phyloP scores from a whole-genome alignment of 2,113 vertebrate species.

The Scomber japonicus region DNA sequence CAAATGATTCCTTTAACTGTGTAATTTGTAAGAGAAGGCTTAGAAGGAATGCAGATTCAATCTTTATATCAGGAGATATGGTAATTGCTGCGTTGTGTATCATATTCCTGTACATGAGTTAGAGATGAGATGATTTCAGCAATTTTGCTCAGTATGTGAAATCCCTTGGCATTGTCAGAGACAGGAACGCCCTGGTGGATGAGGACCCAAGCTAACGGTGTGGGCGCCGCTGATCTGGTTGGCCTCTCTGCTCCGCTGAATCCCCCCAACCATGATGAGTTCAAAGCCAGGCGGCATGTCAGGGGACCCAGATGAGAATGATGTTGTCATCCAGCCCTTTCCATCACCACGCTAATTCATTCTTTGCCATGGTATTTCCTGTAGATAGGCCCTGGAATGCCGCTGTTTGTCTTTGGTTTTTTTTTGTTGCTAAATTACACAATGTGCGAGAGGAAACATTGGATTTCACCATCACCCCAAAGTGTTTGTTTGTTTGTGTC shows the following conservation, averaged over 20 bases:
- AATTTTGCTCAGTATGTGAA: slow-evolving; percentile 42
- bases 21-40: slow-evolving; percentile 13
- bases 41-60: not conserved
- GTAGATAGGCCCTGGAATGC: slow-evolving; percentile 75
- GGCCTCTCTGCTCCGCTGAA: slow-evolving; percentile 51
- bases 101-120: slow-evolving; percentile 35
- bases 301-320: slow-evolving; percentile 43
- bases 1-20: not conserved
- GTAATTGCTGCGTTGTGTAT: slow-evolving; percentile 26
- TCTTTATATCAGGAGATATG: slow-evolving; percentile 29
- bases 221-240: slow-evolving; percentile 32
- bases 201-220: slow-evolving; percentile 41
- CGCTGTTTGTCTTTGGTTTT: slow-evolving; percentile 49
- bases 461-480: slow-evolving; percentile 51
- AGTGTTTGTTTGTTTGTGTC: slow-evolving; percentile 66
- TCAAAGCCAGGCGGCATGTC: slow-evolving; percentile 65
- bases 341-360: slow-evolving; percentile 50
- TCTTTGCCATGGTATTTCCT: slow-evolving; percentile 71
- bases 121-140: slow-evolving; percentile 55
- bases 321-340: slow-evolving; percentile 54
- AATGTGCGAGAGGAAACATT: slow-evolving; percentile 54
- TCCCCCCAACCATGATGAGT: slow-evolving; percentile 49
- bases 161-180: slow-evolving; percentile 51
- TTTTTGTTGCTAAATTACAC: slow-evolving; percentile 59
- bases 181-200: slow-evolving; percentile 63